A percentile compares a stretch with the other conserved stretches of the same genome.
Evolutionary conservation across 2,113 vertebrate species (phyloP).

Genomic region (Aegypius monachus): DNA sequence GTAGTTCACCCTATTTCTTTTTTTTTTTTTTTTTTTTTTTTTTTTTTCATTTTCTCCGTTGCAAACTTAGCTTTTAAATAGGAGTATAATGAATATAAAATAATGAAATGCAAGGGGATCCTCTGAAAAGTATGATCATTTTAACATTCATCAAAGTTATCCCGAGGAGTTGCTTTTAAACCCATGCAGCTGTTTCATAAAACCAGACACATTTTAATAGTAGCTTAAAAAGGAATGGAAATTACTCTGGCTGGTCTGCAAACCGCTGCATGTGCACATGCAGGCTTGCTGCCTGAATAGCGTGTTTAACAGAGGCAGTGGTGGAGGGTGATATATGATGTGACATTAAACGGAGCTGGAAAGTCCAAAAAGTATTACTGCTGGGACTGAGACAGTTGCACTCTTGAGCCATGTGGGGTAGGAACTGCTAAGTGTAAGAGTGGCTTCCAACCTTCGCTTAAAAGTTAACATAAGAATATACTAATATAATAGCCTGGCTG

Average conservation of each 20-base stretch:
- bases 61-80: background rate
- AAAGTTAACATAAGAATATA: background rate
- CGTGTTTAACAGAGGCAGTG: background rate
- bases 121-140: background rate
- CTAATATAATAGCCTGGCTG: background rate
- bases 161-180: background rate
- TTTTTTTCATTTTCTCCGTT: background rate
- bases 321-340: background rate
- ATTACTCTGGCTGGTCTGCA: constrained; percentile 38
- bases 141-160: background rate
- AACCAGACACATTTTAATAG: constrained; percentile 24
- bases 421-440: background rate
- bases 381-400: background rate
- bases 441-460: background rate
- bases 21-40: background rate
- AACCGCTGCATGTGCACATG: background rate
- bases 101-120: background rate
- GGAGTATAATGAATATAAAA: background rate
- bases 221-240: constrained; percentile 76
- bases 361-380: background rate
- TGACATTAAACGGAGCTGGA: background rate
- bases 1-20: background rate
- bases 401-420: background rate
- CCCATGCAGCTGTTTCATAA: background rate
- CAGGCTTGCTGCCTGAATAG: constrained; percentile 47